phyloP scores from a whole-genome alignment of 2,888 invertebrate genomes.

The Mesochorus sp. region DNA sequence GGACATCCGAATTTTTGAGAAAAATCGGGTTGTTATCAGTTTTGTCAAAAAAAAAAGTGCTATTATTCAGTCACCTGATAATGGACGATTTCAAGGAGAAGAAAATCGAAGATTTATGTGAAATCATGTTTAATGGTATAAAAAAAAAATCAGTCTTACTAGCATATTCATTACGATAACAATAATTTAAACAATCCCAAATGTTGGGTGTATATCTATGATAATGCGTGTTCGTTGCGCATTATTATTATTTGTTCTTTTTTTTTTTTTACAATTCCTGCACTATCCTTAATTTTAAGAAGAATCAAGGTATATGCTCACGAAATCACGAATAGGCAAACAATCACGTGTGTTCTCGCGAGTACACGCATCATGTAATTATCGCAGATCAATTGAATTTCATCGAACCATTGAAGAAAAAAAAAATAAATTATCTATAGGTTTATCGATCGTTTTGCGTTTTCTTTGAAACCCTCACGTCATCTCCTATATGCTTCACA shows the following conservation, averaged over 20 bases:
- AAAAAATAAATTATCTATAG: background rate
- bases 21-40: too few species aligned
- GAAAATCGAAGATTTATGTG: background rate
- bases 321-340: too few species aligned
- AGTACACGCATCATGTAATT: background rate
- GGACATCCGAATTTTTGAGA: too few species aligned
- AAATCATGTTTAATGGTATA: background rate
- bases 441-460: background rate
- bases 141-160: constrained; percentile 14
- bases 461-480: background rate
- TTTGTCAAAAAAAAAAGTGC: too few species aligned
- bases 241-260: background rate
- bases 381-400: too few species aligned
- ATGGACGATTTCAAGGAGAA: background rate
- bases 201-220: background rate
- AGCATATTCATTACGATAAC: background rate
- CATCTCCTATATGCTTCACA: too few species aligned
- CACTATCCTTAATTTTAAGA: constrained; percentile 1
- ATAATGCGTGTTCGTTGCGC: background rate
- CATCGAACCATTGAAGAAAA: too few species aligned
- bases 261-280: background rate
- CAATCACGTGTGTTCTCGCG: background rate
- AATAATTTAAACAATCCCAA: constrained; percentile 18
- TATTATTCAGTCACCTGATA: too few species aligned
- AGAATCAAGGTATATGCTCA: background rate